Evolutionary conservation across 2,888 invertebrate genomes (phyloP), one percentile per base, ranked within the genome.

Genomic region (Mylabris sibirica): DNA sequence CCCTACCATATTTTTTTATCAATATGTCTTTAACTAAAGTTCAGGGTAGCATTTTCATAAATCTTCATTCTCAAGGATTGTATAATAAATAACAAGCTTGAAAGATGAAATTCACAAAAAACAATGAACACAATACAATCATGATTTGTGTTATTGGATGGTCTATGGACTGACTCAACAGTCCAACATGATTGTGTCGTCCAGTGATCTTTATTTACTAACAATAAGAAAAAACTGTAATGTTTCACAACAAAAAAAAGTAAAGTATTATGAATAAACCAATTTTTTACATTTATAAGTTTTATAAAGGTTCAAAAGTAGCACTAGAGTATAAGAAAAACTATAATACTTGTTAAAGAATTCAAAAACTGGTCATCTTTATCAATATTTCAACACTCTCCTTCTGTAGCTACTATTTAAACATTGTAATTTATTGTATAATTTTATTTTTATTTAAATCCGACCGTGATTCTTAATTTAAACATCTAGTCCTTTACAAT

Each of bases 381-480:
- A 38, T 38, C 38, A 44, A 44, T 44, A n/a, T 44, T 11, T 12
- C 3, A 41, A 41, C 12, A 41, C 14, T 12, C 12, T 14, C 41
- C 44, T 44, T 38, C 12, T 38, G 3, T 34, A n/a, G 6, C 5
- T 44, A 44, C n/a, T 6, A 44, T 44, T 3, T 44, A 17, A 44
- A 44, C 5, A 44, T 35, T 14, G 44, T 38, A 38, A n/a, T 44
- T 44, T 44, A 44, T 44, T 44, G 44, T n/a, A n/a, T n/a, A n/a
- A 44, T 44, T 44, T 44, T 44, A 44, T 44, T 41, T 30, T 38
- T 44, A 44, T 44, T 44, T 44, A 44, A 44, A 44, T 44, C 44
- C 44, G 44, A 44, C 44, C 44, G 1, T 44, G 44, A 44, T 44
- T 44, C 44, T 44, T 17, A 44, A 44, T 44, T 44, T 44, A 44